These are phyloP conservation scores for Mythimna lalbum DNA, from an alignment of 2,888 invertebrate species.

Conservation along the genomic window DNA sequence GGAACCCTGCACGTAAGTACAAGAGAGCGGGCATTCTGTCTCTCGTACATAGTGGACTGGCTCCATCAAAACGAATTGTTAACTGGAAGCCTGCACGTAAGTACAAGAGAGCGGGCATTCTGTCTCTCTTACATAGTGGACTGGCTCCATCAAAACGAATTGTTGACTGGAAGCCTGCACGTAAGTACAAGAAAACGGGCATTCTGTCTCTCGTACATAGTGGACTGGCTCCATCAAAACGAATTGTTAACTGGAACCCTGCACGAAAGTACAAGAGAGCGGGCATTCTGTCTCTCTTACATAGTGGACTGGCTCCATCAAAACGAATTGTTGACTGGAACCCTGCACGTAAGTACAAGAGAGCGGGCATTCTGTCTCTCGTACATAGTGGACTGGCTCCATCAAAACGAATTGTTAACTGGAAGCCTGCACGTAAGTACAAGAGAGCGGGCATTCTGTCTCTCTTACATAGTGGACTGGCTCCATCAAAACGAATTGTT, in stretches of 20 bases:
- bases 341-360: slow-evolving; percentile 72
- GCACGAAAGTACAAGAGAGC: slow-evolving; percentile 67
- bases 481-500: slow-evolving; percentile 79
- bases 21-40: slow-evolving; percentile 32
- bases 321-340: slow-evolving; percentile 81
- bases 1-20: slow-evolving; percentile 76
- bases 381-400: slow-evolving; percentile 53
- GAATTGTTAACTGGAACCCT: slow-evolving; percentile 79
- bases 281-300: slow-evolving; percentile 34
- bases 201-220: slow-evolving; percentile 33
- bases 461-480: slow-evolving; percentile 32
- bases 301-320: slow-evolving; percentile 64
- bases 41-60: slow-evolving; percentile 32
- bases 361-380: slow-evolving; percentile 33
- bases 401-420: slow-evolving; percentile 81
- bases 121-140: slow-evolving; percentile 22
- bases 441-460: slow-evolving; percentile 32
- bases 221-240: slow-evolving; percentile 71
- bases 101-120: slow-evolving; percentile 21
- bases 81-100: slow-evolving; percentile 79
- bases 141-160: slow-evolving; percentile 74
- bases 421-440: slow-evolving; percentile 76
- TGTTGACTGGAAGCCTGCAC: slow-evolving; percentile 81
- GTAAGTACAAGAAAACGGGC: slow-evolving; percentile 54
- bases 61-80: slow-evolving; percentile 79